Evolutionary conservation across 2,113 vertebrate genomes (phyloP).

Genomic region (Megalops atlanticus): DNA sequence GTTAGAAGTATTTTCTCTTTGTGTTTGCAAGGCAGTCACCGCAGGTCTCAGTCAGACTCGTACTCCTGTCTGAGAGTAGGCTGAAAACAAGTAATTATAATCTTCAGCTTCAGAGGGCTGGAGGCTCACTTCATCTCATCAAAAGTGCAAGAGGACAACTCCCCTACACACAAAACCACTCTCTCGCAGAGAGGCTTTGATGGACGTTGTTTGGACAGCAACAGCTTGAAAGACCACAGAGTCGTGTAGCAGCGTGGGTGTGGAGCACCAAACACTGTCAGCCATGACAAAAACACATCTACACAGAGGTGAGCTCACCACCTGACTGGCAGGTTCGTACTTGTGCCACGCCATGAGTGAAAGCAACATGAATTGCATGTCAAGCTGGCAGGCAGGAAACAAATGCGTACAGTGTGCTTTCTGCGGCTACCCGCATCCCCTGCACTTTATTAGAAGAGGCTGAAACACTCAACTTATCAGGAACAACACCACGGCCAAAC

Average conservation of each 20-base stretch:
- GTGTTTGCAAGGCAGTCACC: neutral
- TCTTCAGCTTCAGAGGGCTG: neutral
- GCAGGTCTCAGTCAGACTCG: neutral
- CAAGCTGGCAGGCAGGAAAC: neutral
- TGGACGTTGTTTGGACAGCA: neutral
- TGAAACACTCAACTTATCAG: neutral
- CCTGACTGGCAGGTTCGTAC: conserved; percentile 17
- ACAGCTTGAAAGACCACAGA: neutral
- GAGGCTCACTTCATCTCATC: neutral
- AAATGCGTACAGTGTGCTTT: neutral
- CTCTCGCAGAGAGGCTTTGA: neutral
- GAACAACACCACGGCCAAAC: neutral
- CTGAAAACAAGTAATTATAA: conserved; percentile 12
- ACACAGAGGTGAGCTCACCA: neutral
- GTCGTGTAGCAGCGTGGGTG: neutral
- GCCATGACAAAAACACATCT: neutral
- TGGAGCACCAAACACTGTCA: neutral
- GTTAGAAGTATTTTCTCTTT: neutral
- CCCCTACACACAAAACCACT: neutral
- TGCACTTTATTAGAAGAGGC: neutral
- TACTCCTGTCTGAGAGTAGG: neutral
- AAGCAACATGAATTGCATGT: conserved; percentile 13
- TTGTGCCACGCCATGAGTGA: neutral
- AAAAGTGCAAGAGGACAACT: neutral
- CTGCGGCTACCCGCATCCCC: neutral